Base-by-base conservation (phyloP, 1,140 invertebrate species). In the Andricus grossulariae region DNA sequence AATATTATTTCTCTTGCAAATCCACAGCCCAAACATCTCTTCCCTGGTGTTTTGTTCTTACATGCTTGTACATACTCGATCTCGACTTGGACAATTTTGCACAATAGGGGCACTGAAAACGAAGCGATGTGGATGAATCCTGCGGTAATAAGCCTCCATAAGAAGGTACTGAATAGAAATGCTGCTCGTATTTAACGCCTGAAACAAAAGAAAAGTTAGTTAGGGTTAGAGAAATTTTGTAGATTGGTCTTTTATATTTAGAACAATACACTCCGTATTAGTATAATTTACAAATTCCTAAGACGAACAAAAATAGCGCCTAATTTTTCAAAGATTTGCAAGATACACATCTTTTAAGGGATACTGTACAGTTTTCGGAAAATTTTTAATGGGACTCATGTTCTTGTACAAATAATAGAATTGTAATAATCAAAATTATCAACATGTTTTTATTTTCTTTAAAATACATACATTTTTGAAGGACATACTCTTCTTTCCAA, bases 11-110 rank as follows among this genome's bases (percentile, higher is more conserved):
- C 13, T 66, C 25, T 4, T 16, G 13, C 16, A 66, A 25, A 39
- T 66, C 60, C 39, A 66, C 32, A 8, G 60, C 60, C 60, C 60
- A 66, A 66, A 66, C 60, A 39, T 66, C 60, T 66, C 39, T 66
- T 15, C 60, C 60, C 8, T 39, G 11, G 39, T 66, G 60, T n/a
- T 8, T 66, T 8, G 32, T 32, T 39, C 60, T 45, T 7, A 66
- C 60, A 32, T 66, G 60, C 32, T 66, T 66, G 25, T 66, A 66
- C 25, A 66, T 39, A n/a, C 45, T 66, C 13, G 25, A 39, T 16
- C 60, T 11, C n/a, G 45, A 32, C n/a, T 66, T 66, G 3, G 60
- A 66, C 16, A 66, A 16, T 66, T 66, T 66, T 7, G 60, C 15
- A n/a, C 60, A 66, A 66, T 66, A 66, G 0, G 60, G 60, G n/a